These are phyloP conservation scores for Cottus gobio DNA, from an alignment of 2,113 vertebrate genomes.

Conservation along the genomic window DNA sequence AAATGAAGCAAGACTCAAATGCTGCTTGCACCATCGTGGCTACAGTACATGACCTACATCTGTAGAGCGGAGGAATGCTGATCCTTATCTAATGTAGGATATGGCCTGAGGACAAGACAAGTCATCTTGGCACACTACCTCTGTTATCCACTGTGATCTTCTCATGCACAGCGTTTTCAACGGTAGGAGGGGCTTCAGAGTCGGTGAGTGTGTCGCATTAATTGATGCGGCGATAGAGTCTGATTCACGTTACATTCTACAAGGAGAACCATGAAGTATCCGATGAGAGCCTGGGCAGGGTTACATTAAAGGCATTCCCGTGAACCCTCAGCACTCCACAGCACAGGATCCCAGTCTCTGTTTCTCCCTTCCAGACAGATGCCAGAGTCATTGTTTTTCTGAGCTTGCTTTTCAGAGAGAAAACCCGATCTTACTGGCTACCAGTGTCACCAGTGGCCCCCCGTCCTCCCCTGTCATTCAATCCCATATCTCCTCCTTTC, in stretches of 20 bases:
- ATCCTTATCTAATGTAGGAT: conserved; percentile 71
- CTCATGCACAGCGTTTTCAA: conserved; percentile 43
- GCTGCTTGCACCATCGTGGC: conserved; percentile 39
- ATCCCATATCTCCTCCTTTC: conserved; percentile 76
- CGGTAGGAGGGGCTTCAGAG: conserved; percentile 33
- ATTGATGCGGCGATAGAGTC: conserved; percentile 58
- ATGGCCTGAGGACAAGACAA: conserved; percentile 67
- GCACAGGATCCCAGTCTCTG: conserved; percentile 62
- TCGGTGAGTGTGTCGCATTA: conserved; percentile 53
- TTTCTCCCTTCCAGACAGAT: conserved; percentile 77
- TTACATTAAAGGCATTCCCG: conserved; percentile 79
- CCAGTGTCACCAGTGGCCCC: conserved; percentile 76
- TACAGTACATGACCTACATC: conserved; percentile 74
- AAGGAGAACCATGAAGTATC: conserved; percentile 65
- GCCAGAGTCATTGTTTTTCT: conserved; percentile 77
- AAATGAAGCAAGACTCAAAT: conserved; percentile 61
- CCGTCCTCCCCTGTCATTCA: conserved; percentile 77
- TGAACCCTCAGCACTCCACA: conserved; percentile 60
- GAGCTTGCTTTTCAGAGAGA: conserved; percentile 65
- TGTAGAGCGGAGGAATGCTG: conserved; percentile 64
- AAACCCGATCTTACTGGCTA: conserved; percentile 76
- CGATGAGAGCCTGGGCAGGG: conserved; percentile 59
- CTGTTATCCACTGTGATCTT: conserved; percentile 54
- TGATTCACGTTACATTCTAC: conserved; percentile 63
- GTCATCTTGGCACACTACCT: conserved; percentile 61